Percentiles rank a stretch among this genome's conserved stretches.
These are phyloP conservation scores for Amblyopsis rosae DNA, from an alignment of 2,113 vertebrate genomes.

Conservation along the genomic window DNA sequence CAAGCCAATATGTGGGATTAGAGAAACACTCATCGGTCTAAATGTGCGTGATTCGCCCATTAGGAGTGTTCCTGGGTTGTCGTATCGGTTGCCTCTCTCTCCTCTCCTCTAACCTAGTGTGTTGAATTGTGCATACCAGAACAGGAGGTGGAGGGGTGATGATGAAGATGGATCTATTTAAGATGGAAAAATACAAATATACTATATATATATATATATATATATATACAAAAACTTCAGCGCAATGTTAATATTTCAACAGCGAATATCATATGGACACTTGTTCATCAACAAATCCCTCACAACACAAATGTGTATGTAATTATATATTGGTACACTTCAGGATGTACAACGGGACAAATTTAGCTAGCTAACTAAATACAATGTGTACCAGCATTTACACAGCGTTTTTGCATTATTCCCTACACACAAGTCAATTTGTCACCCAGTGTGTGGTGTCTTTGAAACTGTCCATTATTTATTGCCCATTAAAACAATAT, in stretches of 20 bases:
- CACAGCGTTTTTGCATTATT: conserved; percentile 38
- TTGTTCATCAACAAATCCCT: conserved; percentile 14
- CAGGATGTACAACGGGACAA: conserved; percentile 4
- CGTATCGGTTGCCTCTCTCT: conserved; percentile 7
- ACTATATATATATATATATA: no score
- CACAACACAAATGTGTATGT: conserved; percentile 2
- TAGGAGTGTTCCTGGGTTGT: neutral
- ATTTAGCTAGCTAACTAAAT: neutral
- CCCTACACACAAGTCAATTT: conserved; percentile 40
- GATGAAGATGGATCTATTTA: neutral
- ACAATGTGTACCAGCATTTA: neutral
- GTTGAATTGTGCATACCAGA: conserved; percentile 32
- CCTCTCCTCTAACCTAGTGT: neutral
- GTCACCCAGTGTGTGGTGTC: conserved; percentile 44
- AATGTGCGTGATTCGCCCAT: neutral
- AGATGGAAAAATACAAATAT: no score
- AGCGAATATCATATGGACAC: neutral
- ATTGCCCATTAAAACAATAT: conserved; percentile 60
- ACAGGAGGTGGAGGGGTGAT: neutral
- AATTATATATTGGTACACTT: neutral
- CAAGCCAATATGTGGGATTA: neutral
- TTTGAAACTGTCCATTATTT: conserved; percentile 55
- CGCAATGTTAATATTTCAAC: no score
- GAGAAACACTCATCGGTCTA: neutral
- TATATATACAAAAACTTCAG: no score